phyloP scores from a whole-genome alignment of 2,113 vertebrate species.

The Stigmatopora nigra region DNA sequence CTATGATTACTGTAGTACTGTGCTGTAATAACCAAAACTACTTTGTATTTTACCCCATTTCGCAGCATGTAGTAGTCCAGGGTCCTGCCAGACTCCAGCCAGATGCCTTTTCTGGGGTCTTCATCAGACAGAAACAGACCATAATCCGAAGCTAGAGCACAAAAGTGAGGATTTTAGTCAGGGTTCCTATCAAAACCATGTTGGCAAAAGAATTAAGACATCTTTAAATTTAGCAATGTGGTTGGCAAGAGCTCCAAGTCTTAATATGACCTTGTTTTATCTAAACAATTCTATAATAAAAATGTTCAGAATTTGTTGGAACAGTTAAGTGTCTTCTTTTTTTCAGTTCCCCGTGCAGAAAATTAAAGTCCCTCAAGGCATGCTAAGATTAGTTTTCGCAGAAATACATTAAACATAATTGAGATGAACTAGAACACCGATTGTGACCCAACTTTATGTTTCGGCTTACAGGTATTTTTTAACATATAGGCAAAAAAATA shows the following conservation, averaged over 20 bases:
- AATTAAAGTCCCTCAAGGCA: not conserved
- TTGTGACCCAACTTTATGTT: not conserved
- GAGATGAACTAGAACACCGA: not conserved
- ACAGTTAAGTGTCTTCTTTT: not conserved
- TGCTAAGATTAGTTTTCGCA: not conserved
- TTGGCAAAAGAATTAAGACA: not conserved
- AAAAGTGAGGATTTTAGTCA: not conserved
- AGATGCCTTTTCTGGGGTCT: constrained; percentile 91
- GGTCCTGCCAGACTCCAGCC: constrained; percentile 88
- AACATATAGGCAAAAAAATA: not conserved
- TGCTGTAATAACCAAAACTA: not conserved
- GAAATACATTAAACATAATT: not conserved
- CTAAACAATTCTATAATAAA: not conserved
- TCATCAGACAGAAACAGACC: constrained; percentile 90
- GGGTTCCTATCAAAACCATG: not conserved
- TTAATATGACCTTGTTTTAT: not conserved
- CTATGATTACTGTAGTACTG: not conserved
- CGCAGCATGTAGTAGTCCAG: constrained; percentile 96
- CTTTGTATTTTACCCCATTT: constrained; percentile 77
- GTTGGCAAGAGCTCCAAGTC: not conserved
- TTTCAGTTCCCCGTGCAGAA: not conserved
- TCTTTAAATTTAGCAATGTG: not conserved
- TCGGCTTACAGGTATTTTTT: not conserved
- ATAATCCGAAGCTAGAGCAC: constrained; percentile 82
- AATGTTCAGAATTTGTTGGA: not conserved